Evolutionary conservation across 1,140 invertebrate genomes (phyloP).

Genomic region (Papilio glaucus): DNA sequence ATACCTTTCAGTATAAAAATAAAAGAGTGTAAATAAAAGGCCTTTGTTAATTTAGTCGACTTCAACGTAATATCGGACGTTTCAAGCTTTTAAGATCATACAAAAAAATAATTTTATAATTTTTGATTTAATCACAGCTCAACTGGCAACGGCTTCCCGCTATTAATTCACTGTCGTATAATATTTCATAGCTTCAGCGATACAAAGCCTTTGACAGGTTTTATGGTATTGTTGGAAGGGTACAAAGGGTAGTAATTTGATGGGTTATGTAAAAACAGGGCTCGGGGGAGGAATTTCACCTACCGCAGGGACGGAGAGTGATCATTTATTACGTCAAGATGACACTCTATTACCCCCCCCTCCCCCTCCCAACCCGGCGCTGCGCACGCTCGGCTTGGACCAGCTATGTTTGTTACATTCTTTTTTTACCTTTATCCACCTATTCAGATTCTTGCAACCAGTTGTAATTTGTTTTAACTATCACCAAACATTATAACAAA

Average conservation of each 20-base stretch:
- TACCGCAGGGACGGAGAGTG: constrained; percentile 45
- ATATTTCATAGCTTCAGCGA: constrained; percentile 48
- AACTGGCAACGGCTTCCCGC: constrained; percentile 27
- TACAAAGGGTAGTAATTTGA: constrained; percentile 58
- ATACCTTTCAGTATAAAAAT: neutral
- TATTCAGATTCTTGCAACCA: constrained; percentile 39
- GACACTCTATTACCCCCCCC: constrained; percentile 68
- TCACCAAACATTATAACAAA: too few species aligned
- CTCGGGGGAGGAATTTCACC: constrained; percentile 48
- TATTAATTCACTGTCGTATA: constrained; percentile 49
- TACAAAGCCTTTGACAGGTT: constrained; percentile 50
- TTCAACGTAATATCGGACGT: constrained; percentile 9
- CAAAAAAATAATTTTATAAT: constrained; percentile 9
- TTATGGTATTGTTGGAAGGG: constrained; percentile 47
- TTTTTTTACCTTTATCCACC: constrained; percentile 35
- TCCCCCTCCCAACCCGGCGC: constrained; percentile 18
- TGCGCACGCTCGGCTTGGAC: constrained; percentile 5
- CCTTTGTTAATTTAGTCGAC: constrained; percentile 31
- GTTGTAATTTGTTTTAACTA: constrained; percentile 41
- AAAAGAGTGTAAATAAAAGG: neutral
- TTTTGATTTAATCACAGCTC: constrained; percentile 18
- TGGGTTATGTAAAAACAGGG: constrained; percentile 71
- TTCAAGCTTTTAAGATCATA: neutral
- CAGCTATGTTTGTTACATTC: constrained; percentile 40
- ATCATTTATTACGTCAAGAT: constrained; percentile 74